phyloP scores from a whole-genome alignment of 2,797 vertebrate genomes.

The Manis pentadactyla region DNA sequence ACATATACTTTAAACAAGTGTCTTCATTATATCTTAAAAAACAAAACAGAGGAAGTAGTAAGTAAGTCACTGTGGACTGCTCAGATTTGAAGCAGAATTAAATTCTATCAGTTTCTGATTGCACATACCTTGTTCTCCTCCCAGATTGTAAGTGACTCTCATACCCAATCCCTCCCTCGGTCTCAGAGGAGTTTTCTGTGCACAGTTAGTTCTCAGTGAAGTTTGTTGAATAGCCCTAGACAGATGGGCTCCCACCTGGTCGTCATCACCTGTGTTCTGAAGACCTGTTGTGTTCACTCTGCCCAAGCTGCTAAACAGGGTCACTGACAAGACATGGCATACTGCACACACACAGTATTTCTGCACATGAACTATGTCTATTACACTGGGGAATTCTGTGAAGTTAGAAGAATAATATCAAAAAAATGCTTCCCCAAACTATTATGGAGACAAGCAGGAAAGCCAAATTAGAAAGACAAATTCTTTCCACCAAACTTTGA shows the following conservation, averaged over 20 bases:
- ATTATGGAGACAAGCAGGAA: background rate
- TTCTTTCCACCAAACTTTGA: background rate
- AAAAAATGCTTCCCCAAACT: conserved; percentile 50
- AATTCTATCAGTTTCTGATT: background rate
- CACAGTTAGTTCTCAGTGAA: background rate
- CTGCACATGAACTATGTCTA: background rate
- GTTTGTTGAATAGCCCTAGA: background rate
- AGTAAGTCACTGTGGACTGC: background rate
- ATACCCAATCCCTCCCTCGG: background rate
- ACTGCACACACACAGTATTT: background rate
- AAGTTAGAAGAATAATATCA: background rate
- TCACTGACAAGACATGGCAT: background rate
- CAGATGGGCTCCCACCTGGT: fast-evolving
- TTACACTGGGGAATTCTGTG: conserved; percentile 16
- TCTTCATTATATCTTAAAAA: background rate
- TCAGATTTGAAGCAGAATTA: background rate
- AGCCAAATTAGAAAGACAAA: conserved; percentile 55
- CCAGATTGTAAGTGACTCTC: background rate
- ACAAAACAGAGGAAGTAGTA: background rate
- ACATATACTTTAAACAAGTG: background rate
- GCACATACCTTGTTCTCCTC: background rate
- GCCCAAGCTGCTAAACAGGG: background rate
- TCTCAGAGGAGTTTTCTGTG: background rate
- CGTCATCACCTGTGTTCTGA: background rate
- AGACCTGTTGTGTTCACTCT: background rate